A percentile compares a stretch with the other conserved stretches of the same genome.
These are phyloP conservation scores for Gavialis gangeticus DNA, from an alignment of 2,113 vertebrate genomes.

Conservation along the genomic window DNA sequence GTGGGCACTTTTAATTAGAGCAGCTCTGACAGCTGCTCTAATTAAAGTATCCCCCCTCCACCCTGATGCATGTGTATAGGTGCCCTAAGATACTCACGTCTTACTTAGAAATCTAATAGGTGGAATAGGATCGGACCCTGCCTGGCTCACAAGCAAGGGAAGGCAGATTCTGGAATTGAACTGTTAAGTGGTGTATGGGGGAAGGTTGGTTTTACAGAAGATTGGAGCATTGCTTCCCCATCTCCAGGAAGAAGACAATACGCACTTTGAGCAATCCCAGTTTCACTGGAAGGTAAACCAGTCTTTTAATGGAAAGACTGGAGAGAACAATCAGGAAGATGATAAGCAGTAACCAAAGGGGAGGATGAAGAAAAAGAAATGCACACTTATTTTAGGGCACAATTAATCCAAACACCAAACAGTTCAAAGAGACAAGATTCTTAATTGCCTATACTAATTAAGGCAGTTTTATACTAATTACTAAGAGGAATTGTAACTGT, in stretches of 20 bases:
- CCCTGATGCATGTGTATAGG: too few relatives aligned
- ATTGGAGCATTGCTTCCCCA: neutral
- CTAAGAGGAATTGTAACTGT: too few relatives aligned
- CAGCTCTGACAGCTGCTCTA: too few relatives aligned
- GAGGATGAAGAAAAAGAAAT: conserved; percentile 20
- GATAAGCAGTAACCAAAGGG: conserved; percentile 13
- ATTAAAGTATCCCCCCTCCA: too few relatives aligned
- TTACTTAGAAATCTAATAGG: too few relatives aligned
- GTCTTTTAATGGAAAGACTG: conserved; percentile 36
- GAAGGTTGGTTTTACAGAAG: conserved; percentile 43
- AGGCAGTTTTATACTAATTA: too few relatives aligned
- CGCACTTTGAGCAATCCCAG: neutral
- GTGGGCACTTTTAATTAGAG: too few relatives aligned
- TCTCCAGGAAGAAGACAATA: too few relatives aligned
- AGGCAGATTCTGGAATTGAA: neutral
- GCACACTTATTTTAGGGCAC: neutral
- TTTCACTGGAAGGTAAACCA: conserved; percentile 30
- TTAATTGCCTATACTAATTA: conserved; percentile 1
- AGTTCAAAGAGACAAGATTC: neutral
- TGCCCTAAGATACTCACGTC: too few relatives aligned
- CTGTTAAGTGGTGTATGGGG: neutral
- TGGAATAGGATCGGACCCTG: too few relatives aligned
- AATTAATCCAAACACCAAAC: neutral
- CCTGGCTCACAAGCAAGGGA: too few relatives aligned
- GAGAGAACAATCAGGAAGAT: conserved; percentile 64